These are phyloP conservation scores for Amblyraja radiata DNA, from an alignment of 2,797 vertebrate species.

Conservation along the genomic window DNA sequence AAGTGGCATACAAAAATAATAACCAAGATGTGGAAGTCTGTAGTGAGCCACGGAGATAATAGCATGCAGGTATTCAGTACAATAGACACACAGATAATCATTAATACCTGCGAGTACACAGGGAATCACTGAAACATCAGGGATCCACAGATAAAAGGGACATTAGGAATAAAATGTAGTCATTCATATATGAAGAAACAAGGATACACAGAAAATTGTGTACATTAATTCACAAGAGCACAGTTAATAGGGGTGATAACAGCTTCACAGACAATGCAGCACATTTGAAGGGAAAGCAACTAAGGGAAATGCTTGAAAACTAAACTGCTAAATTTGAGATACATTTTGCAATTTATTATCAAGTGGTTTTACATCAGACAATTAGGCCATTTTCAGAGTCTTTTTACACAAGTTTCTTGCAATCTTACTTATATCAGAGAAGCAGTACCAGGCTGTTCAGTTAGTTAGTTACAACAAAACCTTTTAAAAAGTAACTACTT, in stretches of 20 bases:
- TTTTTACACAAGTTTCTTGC: too few species aligned
- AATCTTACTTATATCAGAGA: not conserved
- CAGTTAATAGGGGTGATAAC: not conserved
- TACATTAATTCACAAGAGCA: not conserved
- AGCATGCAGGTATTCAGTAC: too few species aligned
- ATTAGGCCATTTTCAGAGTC: not conserved
- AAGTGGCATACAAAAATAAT: not conserved
- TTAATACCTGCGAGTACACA: not conserved
- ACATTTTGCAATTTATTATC: not conserved
- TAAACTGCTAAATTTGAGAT: not conserved
- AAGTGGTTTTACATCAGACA: not conserved
- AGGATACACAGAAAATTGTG: not conserved
- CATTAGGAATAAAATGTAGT: too few species aligned
- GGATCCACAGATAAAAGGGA: not conserved
- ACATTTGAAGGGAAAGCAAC: not conserved
- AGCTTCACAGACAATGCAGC: not conserved
- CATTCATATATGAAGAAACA: not conserved
- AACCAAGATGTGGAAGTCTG: not conserved
- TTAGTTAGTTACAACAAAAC: too few species aligned
- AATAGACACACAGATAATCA: not conserved
- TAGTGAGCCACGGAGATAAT: too few species aligned
- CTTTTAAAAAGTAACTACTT: not conserved
- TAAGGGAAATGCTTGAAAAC: not conserved
- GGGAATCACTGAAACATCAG: not conserved
- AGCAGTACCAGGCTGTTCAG: not conserved